A percentile compares a stretch with the other conserved stretches of the same genome.
These are phyloP conservation scores for Gasterosteus aculeatus DNA, from an alignment of 2,113 vertebrate genomes.

Conservation along the genomic window DNA sequence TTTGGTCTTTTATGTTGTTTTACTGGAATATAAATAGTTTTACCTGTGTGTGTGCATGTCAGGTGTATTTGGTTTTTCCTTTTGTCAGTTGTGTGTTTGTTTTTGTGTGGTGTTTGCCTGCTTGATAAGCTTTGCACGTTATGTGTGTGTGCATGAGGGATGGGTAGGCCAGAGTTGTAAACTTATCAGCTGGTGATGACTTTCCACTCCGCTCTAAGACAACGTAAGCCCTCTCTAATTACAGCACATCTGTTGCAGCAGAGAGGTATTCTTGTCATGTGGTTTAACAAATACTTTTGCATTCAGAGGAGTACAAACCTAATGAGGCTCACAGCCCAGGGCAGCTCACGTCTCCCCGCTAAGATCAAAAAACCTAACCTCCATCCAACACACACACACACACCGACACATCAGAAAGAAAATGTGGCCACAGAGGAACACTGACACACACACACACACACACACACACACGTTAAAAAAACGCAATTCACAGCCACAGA, in stretches of 20 bases:
- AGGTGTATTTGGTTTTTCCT: constrained; percentile 48
- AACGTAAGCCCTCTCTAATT: constrained; percentile 86
- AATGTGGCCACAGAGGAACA: constrained; percentile 41
- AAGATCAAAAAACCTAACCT: constrained; percentile 81
- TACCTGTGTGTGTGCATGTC: constrained; percentile 9
- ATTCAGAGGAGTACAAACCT: constrained; percentile 81
- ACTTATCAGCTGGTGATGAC: constrained; percentile 81
- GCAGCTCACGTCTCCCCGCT: constrained; percentile 76
- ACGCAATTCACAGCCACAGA: constrained; percentile 39
- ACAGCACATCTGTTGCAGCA: constrained; percentile 85
- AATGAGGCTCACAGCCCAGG: constrained; percentile 81
- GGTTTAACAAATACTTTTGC: constrained; percentile 84
- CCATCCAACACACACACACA: constrained; percentile 52
- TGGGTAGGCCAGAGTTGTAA: constrained; percentile 70
- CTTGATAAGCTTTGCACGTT: constrained; percentile 54
- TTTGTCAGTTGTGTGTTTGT: constrained; percentile 49
- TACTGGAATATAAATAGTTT: constrained; percentile 28
- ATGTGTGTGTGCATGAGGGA: constrained; percentile 10
- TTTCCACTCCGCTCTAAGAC: constrained; percentile 82
- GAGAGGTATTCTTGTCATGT: constrained; percentile 82
- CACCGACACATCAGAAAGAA: constrained; percentile 38
- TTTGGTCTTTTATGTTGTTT: constrained; percentile 27
- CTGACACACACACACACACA: constrained; percentile 10
- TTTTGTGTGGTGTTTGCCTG: constrained; percentile 46
- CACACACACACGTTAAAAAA: constrained; percentile 18